Evolutionary conservation across 30 jellyfish, hydroid and myxozoan genomes (phyloP).

Genomic region (Calvadosia cruxmelitensis): DNA sequence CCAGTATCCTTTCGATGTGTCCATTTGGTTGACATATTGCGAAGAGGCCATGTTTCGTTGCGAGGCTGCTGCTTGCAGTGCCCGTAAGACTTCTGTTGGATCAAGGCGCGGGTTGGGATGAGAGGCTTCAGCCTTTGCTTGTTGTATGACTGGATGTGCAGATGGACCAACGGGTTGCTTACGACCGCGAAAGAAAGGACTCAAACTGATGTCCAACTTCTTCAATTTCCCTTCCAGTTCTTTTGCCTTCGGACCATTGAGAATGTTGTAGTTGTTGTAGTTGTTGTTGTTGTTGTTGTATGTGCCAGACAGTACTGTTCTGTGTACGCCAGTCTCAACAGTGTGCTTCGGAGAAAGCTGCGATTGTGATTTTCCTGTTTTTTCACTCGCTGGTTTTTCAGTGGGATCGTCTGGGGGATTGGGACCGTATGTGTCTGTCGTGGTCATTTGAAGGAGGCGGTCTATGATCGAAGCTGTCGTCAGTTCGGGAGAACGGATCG

Average conservation of each 20-base stretch:
- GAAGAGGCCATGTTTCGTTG: background rate
- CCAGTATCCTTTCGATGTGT: slow-evolving; percentile 42
- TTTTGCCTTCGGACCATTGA: background rate
- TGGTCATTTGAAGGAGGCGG: slow-evolving; percentile 79
- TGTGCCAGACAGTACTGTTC: background rate
- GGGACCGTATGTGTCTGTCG: slow-evolving; percentile 82
- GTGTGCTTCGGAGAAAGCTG: background rate
- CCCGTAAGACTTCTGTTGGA: background rate
- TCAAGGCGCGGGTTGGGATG: background rate
- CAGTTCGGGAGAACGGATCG: slow-evolving; percentile 77
- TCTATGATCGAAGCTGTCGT: slow-evolving; percentile 93
- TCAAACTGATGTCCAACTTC: background rate
- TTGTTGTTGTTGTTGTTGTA: no score
- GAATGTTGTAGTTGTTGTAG: background rate
- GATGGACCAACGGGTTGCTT: background rate
- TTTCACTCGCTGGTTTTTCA: background rate
- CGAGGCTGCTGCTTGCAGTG: background rate
- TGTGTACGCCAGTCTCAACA: background rate
- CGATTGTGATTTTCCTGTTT: background rate
- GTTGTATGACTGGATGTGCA: background rate
- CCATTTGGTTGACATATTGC: background rate
- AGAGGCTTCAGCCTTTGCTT: background rate
- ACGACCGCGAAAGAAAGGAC: background rate
- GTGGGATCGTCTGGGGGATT: slow-evolving; percentile 47
- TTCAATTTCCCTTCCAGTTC: background rate